phyloP scores from a whole-genome alignment of 2,113 vertebrate species.

The Corynorhinus townsendii region DNA sequence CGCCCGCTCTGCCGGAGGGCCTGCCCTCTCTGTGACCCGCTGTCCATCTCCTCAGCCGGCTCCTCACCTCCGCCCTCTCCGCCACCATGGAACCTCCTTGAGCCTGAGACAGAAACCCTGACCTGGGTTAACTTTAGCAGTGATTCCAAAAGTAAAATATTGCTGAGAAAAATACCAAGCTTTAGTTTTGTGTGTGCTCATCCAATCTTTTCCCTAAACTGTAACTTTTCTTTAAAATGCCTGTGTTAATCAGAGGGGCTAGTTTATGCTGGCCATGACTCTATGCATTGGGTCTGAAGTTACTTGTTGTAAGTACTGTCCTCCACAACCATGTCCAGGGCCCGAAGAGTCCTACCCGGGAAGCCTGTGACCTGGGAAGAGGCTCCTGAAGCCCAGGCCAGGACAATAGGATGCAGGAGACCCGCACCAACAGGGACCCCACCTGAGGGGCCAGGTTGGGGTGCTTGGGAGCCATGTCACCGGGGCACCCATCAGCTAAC shows the following conservation, averaged over 20 bases:
- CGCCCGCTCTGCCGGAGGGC: rapidly evolving
- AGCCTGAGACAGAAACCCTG: not conserved
- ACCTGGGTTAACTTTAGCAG: not conserved
- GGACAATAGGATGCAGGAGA: not conserved
- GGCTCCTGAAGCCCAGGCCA: not conserved
- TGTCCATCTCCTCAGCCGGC: not conserved
- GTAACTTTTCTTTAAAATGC: not conserved
- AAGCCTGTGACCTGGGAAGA: not conserved
- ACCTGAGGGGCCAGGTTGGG: not conserved
- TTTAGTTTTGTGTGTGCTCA: rapidly evolving
- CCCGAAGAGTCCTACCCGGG: not conserved
- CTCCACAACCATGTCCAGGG: not conserved
- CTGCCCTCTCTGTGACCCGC: not conserved
- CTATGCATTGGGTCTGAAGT: not conserved
- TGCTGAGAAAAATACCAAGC: not conserved
- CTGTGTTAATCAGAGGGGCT: rapidly evolving
- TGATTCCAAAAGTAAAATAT: not conserved
- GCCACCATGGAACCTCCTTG: not conserved
- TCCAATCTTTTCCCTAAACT: not conserved
- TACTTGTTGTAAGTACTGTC: not conserved
- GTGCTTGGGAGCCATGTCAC: not conserved
- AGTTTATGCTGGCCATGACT: not conserved
- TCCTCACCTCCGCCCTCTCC: rapidly evolving
- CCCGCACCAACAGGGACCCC: rapidly evolving
- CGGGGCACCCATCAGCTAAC: not conserved